Evolutionary conservation across 2,888 invertebrate genomes (phyloP).

Genomic region (Ichneumoninae sp.): DNA sequence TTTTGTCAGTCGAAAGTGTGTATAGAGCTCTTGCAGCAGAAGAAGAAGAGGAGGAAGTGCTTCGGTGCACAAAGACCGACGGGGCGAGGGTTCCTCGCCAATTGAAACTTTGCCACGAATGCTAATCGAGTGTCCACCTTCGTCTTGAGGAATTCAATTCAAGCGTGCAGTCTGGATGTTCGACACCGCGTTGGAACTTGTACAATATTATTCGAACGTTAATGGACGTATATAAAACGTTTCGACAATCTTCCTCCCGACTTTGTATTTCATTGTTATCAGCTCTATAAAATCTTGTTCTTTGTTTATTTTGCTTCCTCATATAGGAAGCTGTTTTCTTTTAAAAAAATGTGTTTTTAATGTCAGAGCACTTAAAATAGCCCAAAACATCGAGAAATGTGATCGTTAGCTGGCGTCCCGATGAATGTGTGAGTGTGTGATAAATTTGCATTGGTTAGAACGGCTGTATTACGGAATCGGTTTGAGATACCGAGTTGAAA

Average conservation of each 20-base stretch:
- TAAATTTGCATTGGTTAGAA: no score
- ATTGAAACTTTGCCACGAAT: conserved; percentile 70
- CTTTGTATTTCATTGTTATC: conserved; percentile 10
- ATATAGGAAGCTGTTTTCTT: no score
- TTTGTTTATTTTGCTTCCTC: conserved; percentile 18
- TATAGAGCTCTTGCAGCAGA: conserved; percentile 46
- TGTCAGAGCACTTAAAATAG: no score
- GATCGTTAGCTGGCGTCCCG: no score
- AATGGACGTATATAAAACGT: conserved; percentile 31
- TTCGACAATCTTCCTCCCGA: conserved; percentile 22
- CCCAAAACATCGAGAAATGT: no score
- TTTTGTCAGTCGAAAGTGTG: conserved; percentile 55
- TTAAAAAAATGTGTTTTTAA: no score
- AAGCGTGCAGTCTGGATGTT: conserved; percentile 39
- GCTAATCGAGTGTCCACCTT: conserved; percentile 65
- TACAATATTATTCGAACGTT: conserved; percentile 44
- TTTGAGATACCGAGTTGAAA: no score
- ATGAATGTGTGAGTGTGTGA: no score
- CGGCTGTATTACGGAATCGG: no score
- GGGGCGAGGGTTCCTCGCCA: conserved; percentile 56
- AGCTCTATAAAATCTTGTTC: not conserved
- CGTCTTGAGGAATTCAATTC: conserved; percentile 62
- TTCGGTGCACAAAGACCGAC: conserved; percentile 42
- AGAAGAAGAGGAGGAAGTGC: conserved; percentile 26
- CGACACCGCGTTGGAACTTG: conserved; percentile 12